A percentile compares a stretch with the other conserved stretches of the same genome.
These are phyloP conservation scores for Gnathonemus longibarbis DNA, from an alignment of 2,113 vertebrate genomes.

Conservation along the genomic window DNA sequence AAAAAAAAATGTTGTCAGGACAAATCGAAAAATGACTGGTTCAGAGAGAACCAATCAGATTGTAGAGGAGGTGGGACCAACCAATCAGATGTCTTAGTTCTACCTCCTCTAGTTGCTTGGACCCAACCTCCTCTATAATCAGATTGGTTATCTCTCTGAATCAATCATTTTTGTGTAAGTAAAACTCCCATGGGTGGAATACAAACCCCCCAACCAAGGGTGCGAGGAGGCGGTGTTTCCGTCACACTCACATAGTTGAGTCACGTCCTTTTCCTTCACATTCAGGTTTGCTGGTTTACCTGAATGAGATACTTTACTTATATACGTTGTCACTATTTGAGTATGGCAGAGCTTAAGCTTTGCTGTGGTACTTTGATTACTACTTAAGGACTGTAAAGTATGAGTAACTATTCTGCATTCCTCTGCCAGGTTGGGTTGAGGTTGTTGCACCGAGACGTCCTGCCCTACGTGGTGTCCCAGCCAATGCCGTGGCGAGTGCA, in stretches of 20 bases:
- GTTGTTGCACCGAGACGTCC: slow-evolving; percentile 56
- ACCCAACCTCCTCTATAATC: too few relatives aligned
- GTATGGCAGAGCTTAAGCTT: neutral
- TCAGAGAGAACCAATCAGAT: too few relatives aligned
- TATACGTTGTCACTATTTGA: neutral
- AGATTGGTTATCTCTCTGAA: too few relatives aligned
- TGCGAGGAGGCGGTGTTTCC: neutral
- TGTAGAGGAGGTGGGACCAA: too few relatives aligned
- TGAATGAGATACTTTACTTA: neutral
- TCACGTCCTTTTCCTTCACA: neutral
- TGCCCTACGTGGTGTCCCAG: slow-evolving; percentile 73
- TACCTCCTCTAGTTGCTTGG: too few relatives aligned
- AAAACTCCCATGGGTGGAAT: neutral
- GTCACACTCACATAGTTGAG: neutral
- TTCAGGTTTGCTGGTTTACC: neutral
- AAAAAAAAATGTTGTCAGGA: too few relatives aligned
- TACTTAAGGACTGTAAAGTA: neutral
- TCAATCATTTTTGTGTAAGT: too few relatives aligned
- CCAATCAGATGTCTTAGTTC: too few relatives aligned
- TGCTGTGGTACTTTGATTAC: neutral
- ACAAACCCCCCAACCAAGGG: neutral
- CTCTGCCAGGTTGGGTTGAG: slow-evolving; percentile 54
- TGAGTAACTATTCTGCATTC: neutral
- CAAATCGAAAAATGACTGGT: too few relatives aligned
- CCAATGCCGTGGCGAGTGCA: slow-evolving; percentile 80